Evolutionary conservation across 2,888 invertebrate genomes (phyloP).

Genomic region (Gastrophysa polygoni): DNA sequence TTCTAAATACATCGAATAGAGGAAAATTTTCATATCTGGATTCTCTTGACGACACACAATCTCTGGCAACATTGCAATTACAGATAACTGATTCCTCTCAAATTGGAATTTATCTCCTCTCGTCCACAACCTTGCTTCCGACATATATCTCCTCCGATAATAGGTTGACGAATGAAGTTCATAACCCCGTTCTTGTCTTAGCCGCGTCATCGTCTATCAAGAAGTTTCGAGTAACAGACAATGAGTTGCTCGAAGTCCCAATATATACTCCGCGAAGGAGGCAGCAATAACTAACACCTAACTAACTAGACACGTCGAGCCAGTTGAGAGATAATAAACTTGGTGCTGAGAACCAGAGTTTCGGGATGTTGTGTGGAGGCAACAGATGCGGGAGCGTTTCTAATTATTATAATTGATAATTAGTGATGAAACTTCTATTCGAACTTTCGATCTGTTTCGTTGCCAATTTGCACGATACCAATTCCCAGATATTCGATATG

Average conservation of each 20-base stretch:
- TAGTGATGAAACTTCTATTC: not conserved
- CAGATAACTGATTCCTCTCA: no score
- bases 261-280: not conserved
- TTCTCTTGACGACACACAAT: no score
- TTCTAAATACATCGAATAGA: no score
- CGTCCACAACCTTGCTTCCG: no score
- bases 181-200: not conserved
- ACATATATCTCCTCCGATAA: not conserved
- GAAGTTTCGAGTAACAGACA: not conserved
- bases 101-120: no score
- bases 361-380: not conserved
- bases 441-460: no score
- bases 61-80: no score
- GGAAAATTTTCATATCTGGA: no score
- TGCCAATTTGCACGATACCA: no score
- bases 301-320: not conserved
- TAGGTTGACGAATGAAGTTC: not conserved
- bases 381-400: not conserved
- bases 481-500: no score
- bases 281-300: not conserved
- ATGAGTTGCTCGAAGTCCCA: not conserved
- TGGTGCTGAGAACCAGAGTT: not conserved
- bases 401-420: slow-evolving; percentile 1
- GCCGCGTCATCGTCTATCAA: not conserved
- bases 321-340: not conserved